Base-by-base conservation (phyloP, 2,888 invertebrate species). In the Andrena trimmerana region DNA sequence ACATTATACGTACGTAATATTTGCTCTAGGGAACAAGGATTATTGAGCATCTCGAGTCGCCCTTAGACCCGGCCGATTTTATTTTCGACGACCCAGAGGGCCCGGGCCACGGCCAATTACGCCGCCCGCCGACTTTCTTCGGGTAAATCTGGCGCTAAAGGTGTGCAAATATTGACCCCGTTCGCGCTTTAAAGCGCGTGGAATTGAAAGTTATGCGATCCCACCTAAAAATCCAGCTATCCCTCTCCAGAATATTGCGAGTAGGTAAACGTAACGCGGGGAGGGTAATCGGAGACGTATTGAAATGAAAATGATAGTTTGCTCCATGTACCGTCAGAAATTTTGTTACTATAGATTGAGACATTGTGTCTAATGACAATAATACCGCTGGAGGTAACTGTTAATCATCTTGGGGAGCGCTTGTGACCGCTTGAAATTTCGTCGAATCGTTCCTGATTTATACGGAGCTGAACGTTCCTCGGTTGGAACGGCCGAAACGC, bases 1-100 rank as follows among this genome's bases (percentile, higher is more conserved):
- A 76, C 79, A 86, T 83, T 83, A 78, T 50, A 54, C 78, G 57
- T 29, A 36, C 59, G 60, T 74, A 81, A 86, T 84, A 84, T 86
- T 86, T 86, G 72, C 86, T 54, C 48, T 31, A 54, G 68, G 83
- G 81, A 70, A 63, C 70, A 74, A 77, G 75, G 81, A 84, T 84
- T 78, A 80, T 86, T 60, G 74, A 81, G 72, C 59, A 80, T 66
- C 71, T 54, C 31, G 59, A 31, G 8, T 20, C 36, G 48, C 20
- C 29, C 29, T 66, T 59, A 29, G 52, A 27, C 29, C 20, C 57
- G 6, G n/a, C 13, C 36, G 29, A 50, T 52, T 73, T 73, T 59
- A 67, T 66, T 57, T 57, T 57, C 24, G 4, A 10, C 10, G 4
- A 10, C 36, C 24, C 27, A 4, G 6, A 5, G 6, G 27, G 27